Conservation (phyloP, 1,140 invertebrate species). For the honey bee (Apis mellifera) region Amel_HAv3.1 CM009935.2:13472001-13472500, state of each 20-base stretch:
- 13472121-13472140: constrained; percentile 91
- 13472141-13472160: constrained; percentile 89
- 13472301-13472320: neutral
- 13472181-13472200: constrained; percentile 88
- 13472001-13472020: constrained; percentile 86
- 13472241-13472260: constrained; percentile 91
- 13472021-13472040: constrained; percentile 89
- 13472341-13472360: constrained; percentile 85
- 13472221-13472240: constrained; percentile 89
- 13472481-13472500: constrained; percentile 83
- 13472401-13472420: constrained; percentile 86
- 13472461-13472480: constrained; percentile 86
- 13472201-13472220: constrained; percentile 86
- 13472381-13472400: constrained; percentile 86
- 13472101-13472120: constrained; percentile 86
- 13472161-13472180: constrained; percentile 86
- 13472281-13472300: neutral
- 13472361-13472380: constrained; percentile 88
- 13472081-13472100: constrained; percentile 88
- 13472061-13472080: constrained; percentile 85
- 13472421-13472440: constrained; percentile 87
- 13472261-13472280: constrained; percentile 82
- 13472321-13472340: neutral
- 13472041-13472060: constrained; percentile 90
- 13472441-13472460: constrained; percentile 86